These are phyloP conservation scores for Endotricha flammealis DNA, from an alignment of 2,888 invertebrate species.

Conservation along the genomic window DNA sequence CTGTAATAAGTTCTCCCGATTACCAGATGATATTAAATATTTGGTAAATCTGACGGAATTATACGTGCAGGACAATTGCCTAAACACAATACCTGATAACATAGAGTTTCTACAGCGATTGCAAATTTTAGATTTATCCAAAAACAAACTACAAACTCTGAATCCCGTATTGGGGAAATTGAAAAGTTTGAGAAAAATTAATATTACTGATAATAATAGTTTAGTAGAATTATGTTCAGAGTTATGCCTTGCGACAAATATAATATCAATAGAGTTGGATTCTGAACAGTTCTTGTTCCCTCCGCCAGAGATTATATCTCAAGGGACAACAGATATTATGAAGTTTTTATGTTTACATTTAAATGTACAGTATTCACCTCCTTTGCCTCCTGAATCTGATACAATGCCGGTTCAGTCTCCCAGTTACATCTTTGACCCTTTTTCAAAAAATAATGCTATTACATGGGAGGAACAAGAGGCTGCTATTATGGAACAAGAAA, in stretches of 20 bases:
- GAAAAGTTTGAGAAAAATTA: conserved; percentile 78
- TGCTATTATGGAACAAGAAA: conserved; percentile 80
- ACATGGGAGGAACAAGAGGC: conserved; percentile 82
- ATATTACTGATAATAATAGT: conserved; percentile 78
- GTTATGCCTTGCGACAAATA: conserved; percentile 80
- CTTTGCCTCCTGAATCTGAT: conserved; percentile 44
- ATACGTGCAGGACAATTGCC: conserved; percentile 84
- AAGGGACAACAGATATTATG: conserved; percentile 82
- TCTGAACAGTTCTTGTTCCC: conserved; percentile 81
- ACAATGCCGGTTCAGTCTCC: conserved; percentile 43
- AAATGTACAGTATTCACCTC: conserved; percentile 71
- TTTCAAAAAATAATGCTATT: conserved; percentile 42
- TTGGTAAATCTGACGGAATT: conserved; percentile 85
- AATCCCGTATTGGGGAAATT: conserved; percentile 82
- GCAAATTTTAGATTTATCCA: conserved; percentile 83
- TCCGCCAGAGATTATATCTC: conserved; percentile 74
- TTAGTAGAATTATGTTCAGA: conserved; percentile 81
- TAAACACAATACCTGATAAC: conserved; percentile 83
- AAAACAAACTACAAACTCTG: conserved; percentile 82
- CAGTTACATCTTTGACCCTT: conserved; percentile 48
- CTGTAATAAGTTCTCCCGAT: conserved; percentile 79
- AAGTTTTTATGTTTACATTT: conserved; percentile 75
- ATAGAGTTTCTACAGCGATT: conserved; percentile 81
- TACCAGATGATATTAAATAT: conserved; percentile 81
- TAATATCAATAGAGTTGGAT: conserved; percentile 81